These are phyloP conservation scores for Bradypodion pumilum DNA, from an alignment of 2,797 vertebrate genomes.

Conservation along the genomic window DNA sequence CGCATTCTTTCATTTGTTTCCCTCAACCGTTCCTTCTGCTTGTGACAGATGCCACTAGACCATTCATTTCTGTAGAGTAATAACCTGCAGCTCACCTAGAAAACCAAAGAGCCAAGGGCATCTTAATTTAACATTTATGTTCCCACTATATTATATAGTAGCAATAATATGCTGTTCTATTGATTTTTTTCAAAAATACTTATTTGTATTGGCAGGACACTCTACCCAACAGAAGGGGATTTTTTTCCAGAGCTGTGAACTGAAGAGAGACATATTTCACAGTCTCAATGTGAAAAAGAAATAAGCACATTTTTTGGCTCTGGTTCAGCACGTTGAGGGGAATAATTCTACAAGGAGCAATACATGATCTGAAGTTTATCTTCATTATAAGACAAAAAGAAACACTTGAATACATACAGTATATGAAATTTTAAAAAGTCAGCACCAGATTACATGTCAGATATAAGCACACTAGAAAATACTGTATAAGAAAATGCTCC, in stretches of 20 bases:
- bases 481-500: not conserved
- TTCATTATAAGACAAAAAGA: not conserved
- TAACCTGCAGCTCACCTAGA: not conserved
- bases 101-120: not conserved
- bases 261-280: not conserved
- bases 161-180: not conserved
- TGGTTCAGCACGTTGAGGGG: not conserved
- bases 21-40: not conserved
- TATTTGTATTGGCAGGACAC: slow-evolving; percentile 23
- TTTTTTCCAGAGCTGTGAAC: not conserved
- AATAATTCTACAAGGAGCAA: not conserved
- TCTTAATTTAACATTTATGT: slow-evolving; percentile 25
- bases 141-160: not conserved
- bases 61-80: not conserved
- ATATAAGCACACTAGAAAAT: not conserved
- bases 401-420: not conserved
- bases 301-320: not conserved
- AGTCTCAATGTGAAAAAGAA: not conserved
- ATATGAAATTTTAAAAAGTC: too few relatives aligned
- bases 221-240: not conserved
- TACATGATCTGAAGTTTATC: not conserved
- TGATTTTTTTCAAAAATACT: slow-evolving; percentile 16
- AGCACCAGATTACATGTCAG: not conserved
- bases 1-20: not conserved
- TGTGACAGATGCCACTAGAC: not conserved